phyloP scores from a whole-genome alignment of 2,113 vertebrate species.

The Thamnophis sirtalis region DNA sequence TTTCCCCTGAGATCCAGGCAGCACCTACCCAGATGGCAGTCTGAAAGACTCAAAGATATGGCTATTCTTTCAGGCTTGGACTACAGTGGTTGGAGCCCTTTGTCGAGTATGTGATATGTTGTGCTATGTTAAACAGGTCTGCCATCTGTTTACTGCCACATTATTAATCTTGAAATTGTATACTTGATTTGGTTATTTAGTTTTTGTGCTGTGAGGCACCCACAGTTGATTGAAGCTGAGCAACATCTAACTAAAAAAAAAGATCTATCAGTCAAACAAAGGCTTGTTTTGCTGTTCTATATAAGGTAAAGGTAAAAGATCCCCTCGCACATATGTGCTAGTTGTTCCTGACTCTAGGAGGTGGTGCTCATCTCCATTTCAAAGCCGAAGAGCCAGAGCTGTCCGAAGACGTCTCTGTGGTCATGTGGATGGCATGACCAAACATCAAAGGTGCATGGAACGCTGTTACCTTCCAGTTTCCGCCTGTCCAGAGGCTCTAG shows the following conservation, averaged over 20 bases:
- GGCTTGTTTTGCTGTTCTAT: background rate
- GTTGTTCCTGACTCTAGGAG: too few relatives aligned
- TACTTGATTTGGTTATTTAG: background rate
- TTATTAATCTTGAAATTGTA: background rate
- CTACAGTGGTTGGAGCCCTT: background rate
- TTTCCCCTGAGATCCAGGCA: background rate
- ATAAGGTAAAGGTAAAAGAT: too few relatives aligned
- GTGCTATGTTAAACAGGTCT: background rate
- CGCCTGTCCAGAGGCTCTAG: too few relatives aligned
- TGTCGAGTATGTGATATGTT: background rate
- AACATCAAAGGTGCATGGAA: too few relatives aligned
- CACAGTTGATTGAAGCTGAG: background rate
- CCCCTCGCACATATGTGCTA: too few relatives aligned
- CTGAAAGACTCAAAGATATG: background rate
- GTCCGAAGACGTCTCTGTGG: too few relatives aligned
- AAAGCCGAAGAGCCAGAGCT: too few relatives aligned
- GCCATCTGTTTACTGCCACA: background rate
- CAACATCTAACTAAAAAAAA: background rate
- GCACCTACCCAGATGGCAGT: background rate
- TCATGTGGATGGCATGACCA: too few relatives aligned
- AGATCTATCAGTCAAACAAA: background rate
- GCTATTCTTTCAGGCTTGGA: background rate
- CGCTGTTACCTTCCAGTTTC: too few relatives aligned
- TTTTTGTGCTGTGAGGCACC: background rate
- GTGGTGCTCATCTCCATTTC: too few relatives aligned